phyloP scores from a whole-genome alignment of 2,888 invertebrate genomes.

The Chloroclysta siterata region DNA sequence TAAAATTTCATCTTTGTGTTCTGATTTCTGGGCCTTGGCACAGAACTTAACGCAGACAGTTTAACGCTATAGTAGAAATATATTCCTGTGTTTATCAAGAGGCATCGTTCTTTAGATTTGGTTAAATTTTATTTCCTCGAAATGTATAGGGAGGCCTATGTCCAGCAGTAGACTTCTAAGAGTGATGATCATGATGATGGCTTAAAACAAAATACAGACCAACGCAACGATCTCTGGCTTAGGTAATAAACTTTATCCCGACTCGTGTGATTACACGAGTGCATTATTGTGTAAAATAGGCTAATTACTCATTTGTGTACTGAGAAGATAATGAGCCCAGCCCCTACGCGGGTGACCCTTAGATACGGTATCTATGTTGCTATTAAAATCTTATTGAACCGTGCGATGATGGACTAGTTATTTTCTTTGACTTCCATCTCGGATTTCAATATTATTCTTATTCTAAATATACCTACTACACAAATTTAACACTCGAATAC shows the following conservation, averaged over 20 bases:
- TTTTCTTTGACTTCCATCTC: constrained; percentile 7
- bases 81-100: too few relatives aligned
- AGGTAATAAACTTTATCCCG: neutral
- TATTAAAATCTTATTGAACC: constrained; percentile 29
- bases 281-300: constrained; percentile 21
- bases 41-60: too few relatives aligned
- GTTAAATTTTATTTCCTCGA: too few relatives aligned
- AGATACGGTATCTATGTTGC: constrained; percentile 31
- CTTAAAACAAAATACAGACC: neutral
- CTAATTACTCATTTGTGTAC: constrained; percentile 19
- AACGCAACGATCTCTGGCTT: neutral
- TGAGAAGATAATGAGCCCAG: constrained; percentile 20
- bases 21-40: too few relatives aligned
- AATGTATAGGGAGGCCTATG: too few relatives aligned
- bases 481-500: neutral
- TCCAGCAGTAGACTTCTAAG: too few relatives aligned
- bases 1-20: too few relatives aligned
- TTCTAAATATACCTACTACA: neutral
- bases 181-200: too few relatives aligned
- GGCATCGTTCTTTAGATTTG: too few relatives aligned
- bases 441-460: neutral
- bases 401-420: constrained; percentile 19
- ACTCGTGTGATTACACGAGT: constrained; percentile 15
- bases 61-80: too few relatives aligned
- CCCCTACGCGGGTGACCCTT: constrained; percentile 24